Conservation (phyloP, 2,888 invertebrate genomes). For the Laspeyria flexula region DNA sequence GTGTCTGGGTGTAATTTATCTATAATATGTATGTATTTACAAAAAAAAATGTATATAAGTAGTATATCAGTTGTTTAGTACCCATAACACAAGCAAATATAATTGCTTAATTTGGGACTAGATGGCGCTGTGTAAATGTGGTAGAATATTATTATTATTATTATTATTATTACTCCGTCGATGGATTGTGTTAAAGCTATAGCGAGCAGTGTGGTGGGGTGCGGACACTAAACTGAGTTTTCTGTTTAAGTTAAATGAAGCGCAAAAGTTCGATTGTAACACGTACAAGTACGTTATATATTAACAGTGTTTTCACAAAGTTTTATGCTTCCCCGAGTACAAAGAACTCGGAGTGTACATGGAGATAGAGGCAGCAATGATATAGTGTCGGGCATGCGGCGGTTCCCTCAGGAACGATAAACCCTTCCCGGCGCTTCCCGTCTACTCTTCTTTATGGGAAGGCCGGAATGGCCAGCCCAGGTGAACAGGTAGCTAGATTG, state of each 20-base stretch:
- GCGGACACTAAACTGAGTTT: conserved; percentile 13
- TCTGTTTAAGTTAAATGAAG: conserved; percentile 43
- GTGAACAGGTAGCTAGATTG: conserved; percentile 84
- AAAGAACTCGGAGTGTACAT: conserved; percentile 70
- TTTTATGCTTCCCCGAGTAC: conserved; percentile 68
- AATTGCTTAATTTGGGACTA: too few species aligned
- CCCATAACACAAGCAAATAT: too few species aligned
- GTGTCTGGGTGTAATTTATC: too few species aligned
- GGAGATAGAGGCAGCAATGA: conserved; percentile 82
- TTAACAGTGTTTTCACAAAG: conserved; percentile 68
- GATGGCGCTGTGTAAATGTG: too few species aligned
- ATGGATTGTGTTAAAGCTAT: not conserved
- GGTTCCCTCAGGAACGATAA: conserved; percentile 84
- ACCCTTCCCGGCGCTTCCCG: conserved; percentile 83
- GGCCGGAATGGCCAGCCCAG: conserved; percentile 83
- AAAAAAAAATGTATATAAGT: too few species aligned
- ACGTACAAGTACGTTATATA: conserved; percentile 51
- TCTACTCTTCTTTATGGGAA: conserved; percentile 85
- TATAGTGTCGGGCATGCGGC: conserved; percentile 82
- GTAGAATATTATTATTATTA: too few species aligned
- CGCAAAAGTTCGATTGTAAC: conserved; percentile 44
- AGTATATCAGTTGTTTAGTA: too few species aligned
- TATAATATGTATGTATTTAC: too few species aligned
- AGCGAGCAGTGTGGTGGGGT: not conserved
- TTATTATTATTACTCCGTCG: too few species aligned